A percentile compares a stretch with the other conserved stretches of the same genome.
These are phyloP conservation scores for Eurois occulta DNA, from an alignment of 2,888 invertebrate species.

Conservation along the genomic window DNA sequence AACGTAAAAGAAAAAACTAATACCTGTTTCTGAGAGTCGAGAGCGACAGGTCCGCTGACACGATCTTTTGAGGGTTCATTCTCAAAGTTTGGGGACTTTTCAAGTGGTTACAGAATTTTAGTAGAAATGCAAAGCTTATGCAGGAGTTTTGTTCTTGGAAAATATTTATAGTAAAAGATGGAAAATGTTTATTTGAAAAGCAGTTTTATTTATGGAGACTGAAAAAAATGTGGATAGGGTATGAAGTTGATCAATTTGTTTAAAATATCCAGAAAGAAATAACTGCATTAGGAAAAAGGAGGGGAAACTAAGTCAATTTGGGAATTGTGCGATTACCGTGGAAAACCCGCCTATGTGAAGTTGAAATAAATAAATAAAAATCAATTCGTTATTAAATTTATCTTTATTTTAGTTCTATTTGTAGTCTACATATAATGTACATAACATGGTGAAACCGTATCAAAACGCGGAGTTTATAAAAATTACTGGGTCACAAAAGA, in stretches of 20 bases:
- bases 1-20: constrained; percentile 86
- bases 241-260: not conserved
- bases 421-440: no score
- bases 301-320: not conserved
- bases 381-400: not conserved
- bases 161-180: not conserved
- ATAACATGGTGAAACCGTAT: no score
- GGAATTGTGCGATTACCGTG: not conserved
- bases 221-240: not conserved
- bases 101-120: not conserved
- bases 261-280: not conserved
- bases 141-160: not conserved
- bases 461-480: no score
- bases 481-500: no score
- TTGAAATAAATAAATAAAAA: no score
- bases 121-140: not conserved
- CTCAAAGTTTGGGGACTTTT: constrained; percentile 77
- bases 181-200: no score
- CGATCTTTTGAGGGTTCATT: constrained; percentile 78
- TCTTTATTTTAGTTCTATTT: no score
- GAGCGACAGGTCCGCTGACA: constrained; percentile 89
- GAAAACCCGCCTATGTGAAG: no score
- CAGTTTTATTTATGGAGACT: not conserved
- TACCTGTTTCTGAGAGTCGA: constrained; percentile 87
- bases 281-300: no score